A percentile compares a stretch with the other conserved stretches of the same genome.
phyloP scores from a whole-genome alignment of 2,888 invertebrate species.

The Zaprionus lineosus region DNA sequence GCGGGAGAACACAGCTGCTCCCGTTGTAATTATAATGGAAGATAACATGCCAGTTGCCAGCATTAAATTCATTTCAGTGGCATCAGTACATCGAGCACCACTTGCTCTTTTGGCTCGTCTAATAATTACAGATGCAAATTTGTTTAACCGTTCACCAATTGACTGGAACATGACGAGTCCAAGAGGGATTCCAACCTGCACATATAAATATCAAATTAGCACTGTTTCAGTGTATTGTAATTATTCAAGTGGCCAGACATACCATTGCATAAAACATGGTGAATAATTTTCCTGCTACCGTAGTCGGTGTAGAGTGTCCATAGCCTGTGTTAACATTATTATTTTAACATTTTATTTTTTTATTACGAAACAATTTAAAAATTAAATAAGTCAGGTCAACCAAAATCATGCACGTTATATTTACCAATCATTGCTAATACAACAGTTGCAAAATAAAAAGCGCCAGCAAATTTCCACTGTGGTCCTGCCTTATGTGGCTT shows the following conservation, averaged over 20 bases:
- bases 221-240: neutral
- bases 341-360: neutral
- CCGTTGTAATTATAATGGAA: slow-evolving; percentile 95
- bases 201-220: too few relatives aligned
- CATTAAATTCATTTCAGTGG: slow-evolving; percentile 97
- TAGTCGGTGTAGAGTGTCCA: slow-evolving; percentile 93
- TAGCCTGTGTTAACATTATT: slow-evolving; percentile 83
- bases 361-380: too few relatives aligned
- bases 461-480: slow-evolving; percentile 99
- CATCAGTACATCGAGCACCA: slow-evolving; percentile 91
- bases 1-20: slow-evolving; percentile 95
- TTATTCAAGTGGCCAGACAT: too few relatives aligned
- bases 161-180: slow-evolving; percentile 99
- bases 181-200: slow-evolving; percentile 94
- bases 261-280: slow-evolving; percentile 98
- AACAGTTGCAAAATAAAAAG: slow-evolving; percentile 99
- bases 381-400: too few relatives aligned
- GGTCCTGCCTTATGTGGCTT: slow-evolving; percentile 97
- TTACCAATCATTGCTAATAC: slow-evolving; percentile 97
- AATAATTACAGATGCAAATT: slow-evolving; percentile 97
- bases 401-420: slow-evolving; percentile 20
- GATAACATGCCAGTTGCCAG: slow-evolving; percentile 95
- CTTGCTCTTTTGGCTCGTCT: slow-evolving; percentile 93
- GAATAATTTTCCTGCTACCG: slow-evolving; percentile 97
- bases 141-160: slow-evolving; percentile 98